phyloP scores from a whole-genome alignment of 2,113 vertebrate genomes.

The Phaethornis superciliosus region DNA sequence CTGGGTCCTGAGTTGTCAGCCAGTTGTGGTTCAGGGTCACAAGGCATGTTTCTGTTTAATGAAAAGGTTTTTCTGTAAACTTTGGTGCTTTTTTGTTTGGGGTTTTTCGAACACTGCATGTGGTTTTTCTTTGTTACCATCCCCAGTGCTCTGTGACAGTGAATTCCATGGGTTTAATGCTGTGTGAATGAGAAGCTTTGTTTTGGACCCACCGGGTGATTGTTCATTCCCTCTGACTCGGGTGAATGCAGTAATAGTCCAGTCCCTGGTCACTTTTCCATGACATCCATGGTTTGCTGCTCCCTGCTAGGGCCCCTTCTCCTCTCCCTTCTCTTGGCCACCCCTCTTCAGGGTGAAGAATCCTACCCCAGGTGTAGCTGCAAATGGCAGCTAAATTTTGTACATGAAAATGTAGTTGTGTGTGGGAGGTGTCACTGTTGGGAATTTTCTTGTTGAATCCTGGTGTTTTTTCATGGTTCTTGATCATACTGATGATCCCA shows the following conservation, averaged over 20 bases:
- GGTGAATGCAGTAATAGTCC: background rate
- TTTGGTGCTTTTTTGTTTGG: background rate
- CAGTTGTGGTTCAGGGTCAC: background rate
- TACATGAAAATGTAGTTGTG: background rate
- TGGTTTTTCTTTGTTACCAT: background rate
- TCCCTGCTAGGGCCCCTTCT: accelerated
- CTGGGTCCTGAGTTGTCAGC: background rate
- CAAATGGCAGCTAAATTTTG: background rate
- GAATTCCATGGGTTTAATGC: background rate
- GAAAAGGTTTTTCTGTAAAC: background rate
- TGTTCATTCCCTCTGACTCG: background rate
- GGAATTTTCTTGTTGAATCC: background rate
- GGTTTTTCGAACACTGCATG: background rate
- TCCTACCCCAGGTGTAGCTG: background rate
- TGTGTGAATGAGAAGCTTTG: constrained; percentile 5
- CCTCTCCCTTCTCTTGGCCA: background rate
- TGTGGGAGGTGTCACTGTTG: background rate
- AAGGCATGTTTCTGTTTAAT: background rate
- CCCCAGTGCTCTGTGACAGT: background rate
- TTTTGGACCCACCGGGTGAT: background rate
- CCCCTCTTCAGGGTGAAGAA: background rate
- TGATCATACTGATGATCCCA: background rate
- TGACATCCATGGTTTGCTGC: background rate
- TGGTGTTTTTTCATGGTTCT: background rate
- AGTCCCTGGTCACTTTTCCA: background rate